Base-by-base conservation (phyloP, 2,113 vertebrate species). In the Cranoglanis bouderius region DNA sequence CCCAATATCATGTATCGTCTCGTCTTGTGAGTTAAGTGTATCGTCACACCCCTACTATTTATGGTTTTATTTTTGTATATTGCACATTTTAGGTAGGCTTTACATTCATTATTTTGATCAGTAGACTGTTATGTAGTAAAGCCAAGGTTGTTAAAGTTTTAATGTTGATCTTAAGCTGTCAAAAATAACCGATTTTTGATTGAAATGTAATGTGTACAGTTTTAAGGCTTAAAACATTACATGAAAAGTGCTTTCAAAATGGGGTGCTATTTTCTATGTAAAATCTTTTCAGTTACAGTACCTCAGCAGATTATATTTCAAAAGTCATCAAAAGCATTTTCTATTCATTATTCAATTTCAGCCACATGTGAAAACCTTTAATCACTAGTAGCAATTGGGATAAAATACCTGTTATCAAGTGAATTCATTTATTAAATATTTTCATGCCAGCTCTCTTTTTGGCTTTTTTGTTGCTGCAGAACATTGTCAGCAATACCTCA, bases 401-500 rank as follows among this genome's bases (percentile, higher is more conserved):
- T 46, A 81, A 65, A 49, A 82, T 65, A 86, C 63, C 85, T 84
- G 72, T 85, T 77, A 82, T 70, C 55, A 65, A 75, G 24, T 29
- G 24, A 55, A 75, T 81, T 29, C 13, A 29, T 51, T 40, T 80
- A 75, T 67, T 51, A 32, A 32, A n/a, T 19, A 46, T 82, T 80
- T 80, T 80, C 46, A 14, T 51, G 13, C 29, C 51, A 13, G 8
- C 51, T 46, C 4, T n/a, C 21, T 43, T 77, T 67, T 26, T 40
- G 24, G 9, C 6, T 53, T 85, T 35, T 84, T 38, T 63, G 26
- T 16, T 21, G 38, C 86, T 78, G 81, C 74, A 75, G 86, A 55
- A 77, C 86, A 82, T 87, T 75, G 65, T 88, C 85, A 90, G 89
- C 88, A 87, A 80, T 88, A 88, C 70, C 88, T 90, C 46, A 84